These are phyloP conservation scores for Hormiphora californensis DNA, from an alignment of 37 sponge, comb jelly and placozoan genomes.

Conservation along the genomic window DNA sequence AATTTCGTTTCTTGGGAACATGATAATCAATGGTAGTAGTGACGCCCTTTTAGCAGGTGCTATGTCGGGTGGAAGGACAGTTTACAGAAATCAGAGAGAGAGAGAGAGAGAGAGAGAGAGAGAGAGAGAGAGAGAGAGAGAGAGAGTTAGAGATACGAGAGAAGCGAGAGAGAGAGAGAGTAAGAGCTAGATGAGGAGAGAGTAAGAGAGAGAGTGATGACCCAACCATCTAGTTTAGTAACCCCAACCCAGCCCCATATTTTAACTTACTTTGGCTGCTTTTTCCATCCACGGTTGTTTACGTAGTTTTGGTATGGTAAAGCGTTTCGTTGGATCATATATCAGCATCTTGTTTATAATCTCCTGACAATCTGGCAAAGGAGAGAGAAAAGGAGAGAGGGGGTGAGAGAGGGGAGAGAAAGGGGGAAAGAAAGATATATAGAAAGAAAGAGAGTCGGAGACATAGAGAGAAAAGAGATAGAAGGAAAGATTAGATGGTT, in stretches of 20 bases:
- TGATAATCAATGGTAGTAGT: no score
- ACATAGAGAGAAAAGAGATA: no score
- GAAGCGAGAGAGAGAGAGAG: not conserved
- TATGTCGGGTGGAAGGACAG: not conserved
- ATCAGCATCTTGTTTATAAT: conserved; percentile 49
- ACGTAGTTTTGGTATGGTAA: not conserved
- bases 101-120: not conserved
- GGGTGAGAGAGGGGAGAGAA: no score
- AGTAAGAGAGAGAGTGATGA: conserved; percentile 54
- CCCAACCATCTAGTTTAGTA: not conserved
- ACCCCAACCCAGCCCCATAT: no score
- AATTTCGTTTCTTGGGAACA: no score
- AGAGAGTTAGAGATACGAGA: not conserved
- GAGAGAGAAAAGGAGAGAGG: no score
- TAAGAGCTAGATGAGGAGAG: not conserved
- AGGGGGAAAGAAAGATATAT: no score
- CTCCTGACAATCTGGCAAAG: conserved; percentile 28
- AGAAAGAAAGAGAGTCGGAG: no score
- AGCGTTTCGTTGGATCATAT: conserved; percentile 6
- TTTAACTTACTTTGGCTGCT: no score
- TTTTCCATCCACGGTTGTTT: conserved; percentile 55
- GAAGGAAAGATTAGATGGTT: no score
- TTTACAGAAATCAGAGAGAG: not conserved
- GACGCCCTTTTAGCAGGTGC: no score
- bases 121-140: not conserved